phyloP scores from a whole-genome alignment of 2,113 vertebrate genomes.

The Limnothrissa miodon region DNA sequence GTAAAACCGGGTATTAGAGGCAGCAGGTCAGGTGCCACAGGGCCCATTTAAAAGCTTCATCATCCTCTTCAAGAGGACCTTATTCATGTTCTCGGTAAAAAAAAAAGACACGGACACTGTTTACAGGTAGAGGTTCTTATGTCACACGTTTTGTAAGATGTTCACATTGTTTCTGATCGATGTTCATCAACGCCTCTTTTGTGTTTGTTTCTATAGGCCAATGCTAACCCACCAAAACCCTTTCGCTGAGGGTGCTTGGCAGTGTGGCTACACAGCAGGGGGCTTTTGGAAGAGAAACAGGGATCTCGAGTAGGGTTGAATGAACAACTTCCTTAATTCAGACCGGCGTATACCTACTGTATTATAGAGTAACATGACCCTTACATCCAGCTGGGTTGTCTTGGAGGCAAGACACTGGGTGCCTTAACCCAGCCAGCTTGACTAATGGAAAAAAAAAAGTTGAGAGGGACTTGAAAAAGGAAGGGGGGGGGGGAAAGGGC shows the following conservation, averaged over 20 bases:
- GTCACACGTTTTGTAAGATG: not conserved
- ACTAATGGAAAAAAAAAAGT: not conserved
- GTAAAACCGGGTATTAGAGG: not conserved
- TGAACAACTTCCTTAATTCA: not conserved
- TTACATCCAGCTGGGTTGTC: not conserved
- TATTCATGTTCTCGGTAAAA: too few relatives aligned
- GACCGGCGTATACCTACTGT: not conserved
- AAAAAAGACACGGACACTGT: too few relatives aligned
- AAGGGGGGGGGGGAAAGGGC: too few relatives aligned
- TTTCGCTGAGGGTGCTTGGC: not conserved
- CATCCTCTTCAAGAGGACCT: not conserved
- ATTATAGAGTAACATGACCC: constrained; percentile 11
- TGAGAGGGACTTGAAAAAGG: too few relatives aligned
- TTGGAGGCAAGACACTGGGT: constrained; percentile 12
- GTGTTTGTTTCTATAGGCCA: not conserved
- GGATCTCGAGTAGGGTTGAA: not conserved
- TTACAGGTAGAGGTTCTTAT: too few relatives aligned
- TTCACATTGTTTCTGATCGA: not conserved
- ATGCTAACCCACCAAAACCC: not conserved
- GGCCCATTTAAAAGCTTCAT: not conserved
- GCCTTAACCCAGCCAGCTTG: not conserved
- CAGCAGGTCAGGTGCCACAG: not conserved
- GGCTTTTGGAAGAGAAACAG: not conserved
- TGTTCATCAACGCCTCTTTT: not conserved
- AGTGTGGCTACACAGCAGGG: not conserved